These are phyloP conservation scores for Chiroxiphia lanceolata DNA, from an alignment of 2,797 vertebrate species.

Conservation along the genomic window DNA sequence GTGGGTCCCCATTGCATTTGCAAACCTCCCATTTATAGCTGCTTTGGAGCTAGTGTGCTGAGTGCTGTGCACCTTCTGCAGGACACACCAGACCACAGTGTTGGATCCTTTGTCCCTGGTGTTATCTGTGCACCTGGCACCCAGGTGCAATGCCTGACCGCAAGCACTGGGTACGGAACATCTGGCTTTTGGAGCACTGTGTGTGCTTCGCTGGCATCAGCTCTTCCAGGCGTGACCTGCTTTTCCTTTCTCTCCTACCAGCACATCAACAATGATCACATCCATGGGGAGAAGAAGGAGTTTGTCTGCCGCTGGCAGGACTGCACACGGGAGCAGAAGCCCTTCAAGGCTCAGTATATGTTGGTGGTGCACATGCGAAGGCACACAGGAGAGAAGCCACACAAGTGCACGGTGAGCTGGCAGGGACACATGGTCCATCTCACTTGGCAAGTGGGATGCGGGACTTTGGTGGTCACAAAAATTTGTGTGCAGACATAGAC, in stretches of 20 bases:
- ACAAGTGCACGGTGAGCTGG: constrained; percentile 93
- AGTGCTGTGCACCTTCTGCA: background rate
- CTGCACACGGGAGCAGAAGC: constrained; percentile 95
- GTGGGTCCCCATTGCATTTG: background rate
- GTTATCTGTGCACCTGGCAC: background rate
- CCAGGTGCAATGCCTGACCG: background rate
- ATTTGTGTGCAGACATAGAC: background rate
- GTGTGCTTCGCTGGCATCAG: background rate
- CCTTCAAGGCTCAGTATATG: constrained; percentile 99
- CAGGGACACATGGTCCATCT: background rate
- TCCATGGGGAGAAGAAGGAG: constrained; percentile 99
- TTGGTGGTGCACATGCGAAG: constrained; percentile 97
- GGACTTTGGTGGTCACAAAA: background rate
- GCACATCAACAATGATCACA: constrained; percentile 99
- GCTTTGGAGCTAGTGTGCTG: background rate
- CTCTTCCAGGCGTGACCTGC: constrained; percentile 4
- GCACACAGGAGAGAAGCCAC: constrained; percentile 97
- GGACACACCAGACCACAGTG: background rate
- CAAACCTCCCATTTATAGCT: background rate
- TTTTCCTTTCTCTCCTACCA: constrained; percentile 62
- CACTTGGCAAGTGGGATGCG: background rate
- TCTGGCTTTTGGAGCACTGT: rapidly evolving
- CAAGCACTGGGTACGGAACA: background rate
- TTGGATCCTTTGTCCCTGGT: background rate
- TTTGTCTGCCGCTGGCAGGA: constrained; percentile 98